Evolutionary conservation across 2,797 vertebrate species (phyloP).

Genomic region (Sebastes itinus): DNA sequence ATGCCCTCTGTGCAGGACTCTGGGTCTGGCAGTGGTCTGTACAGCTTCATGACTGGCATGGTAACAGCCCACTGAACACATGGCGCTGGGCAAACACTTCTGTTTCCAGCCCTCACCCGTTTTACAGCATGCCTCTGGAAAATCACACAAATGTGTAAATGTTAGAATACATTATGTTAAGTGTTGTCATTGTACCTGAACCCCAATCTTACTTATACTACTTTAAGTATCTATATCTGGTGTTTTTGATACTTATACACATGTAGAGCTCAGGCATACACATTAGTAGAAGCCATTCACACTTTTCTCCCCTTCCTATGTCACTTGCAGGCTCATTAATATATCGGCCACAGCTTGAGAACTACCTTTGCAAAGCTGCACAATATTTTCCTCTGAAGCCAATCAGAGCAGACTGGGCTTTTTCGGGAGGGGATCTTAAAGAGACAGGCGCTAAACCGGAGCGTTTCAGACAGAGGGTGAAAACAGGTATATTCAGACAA

Average conservation of each 20-base stretch:
- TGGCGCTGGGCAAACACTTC: conserved; percentile 23
- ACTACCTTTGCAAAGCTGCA: too few species aligned
- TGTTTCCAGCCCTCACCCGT: conserved; percentile 17
- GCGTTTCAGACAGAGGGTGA: too few species aligned
- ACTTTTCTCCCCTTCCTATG: too few species aligned
- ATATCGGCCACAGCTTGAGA: too few species aligned
- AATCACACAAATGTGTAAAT: background rate
- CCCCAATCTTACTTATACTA: background rate
- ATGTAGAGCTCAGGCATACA: background rate
- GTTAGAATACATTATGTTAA: background rate
- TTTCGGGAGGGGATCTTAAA: too few species aligned
- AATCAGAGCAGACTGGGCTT: too few species aligned
- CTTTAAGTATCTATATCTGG: background rate
- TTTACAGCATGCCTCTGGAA: background rate
- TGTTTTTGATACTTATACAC: background rate
- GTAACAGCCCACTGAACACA: conserved; percentile 59
- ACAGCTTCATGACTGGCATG: conserved; percentile 64
- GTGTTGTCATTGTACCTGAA: background rate
- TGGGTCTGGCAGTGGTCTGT: conserved; percentile 48
- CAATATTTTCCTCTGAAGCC: too few species aligned
- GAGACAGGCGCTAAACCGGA: too few species aligned
- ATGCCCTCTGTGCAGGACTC: conserved; percentile 60
- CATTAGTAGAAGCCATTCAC: too few species aligned
- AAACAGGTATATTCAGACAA: too few species aligned
- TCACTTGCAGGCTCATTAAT: too few species aligned